Base-by-base conservation (phyloP, 1,140 invertebrate genomes). In the Caenorhabditis latens region DNA sequence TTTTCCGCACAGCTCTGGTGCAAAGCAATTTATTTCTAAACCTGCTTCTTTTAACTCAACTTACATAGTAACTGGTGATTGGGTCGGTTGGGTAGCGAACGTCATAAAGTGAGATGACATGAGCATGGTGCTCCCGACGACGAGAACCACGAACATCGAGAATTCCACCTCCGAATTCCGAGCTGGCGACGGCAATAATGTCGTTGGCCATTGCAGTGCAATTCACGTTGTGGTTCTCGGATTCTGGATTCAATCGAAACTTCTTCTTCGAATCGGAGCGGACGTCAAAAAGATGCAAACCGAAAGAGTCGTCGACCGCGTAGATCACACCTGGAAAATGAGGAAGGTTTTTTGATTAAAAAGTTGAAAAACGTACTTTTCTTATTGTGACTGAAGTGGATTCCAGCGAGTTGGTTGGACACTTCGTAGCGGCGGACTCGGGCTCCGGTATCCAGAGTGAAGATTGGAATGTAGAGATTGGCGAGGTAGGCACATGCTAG, bases 61-160 rank as follows among this genome's bases (percentile, higher is more conserved):
- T 79, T 79, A 79, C 71, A 24, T 50, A 79, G 46, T 79, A 79
- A 14, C 71, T 79, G 8, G 71, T 79, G n/a, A 79, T 79, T 24
- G 71, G 71, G 19, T 71, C 71, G 21, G 13, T n/a, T 50, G 71
- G 43, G 24, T 79, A 79, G 16, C 71, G 71, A 11, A 24, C 9
- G 71, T 79, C 71, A 24, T 79, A 79, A 8, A 79, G n/a, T 4
- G 71, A 79, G 19, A 79, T 14, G n/a, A 79, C 71, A 43, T 79
- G 71, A 24, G 43, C 14, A n/a, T 79, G 71, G 13, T 79, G 43
- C 19, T 79, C 71, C 32, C 71, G 71, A 32, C 71, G 71, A 11
- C 71, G 71, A 13, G 71, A 79, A 11, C 71, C 71, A 48, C 71
- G 71, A 13, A 79, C 71, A 53, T 79, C 71, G 4, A 79, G 71